phyloP scores from a whole-genome alignment of 2,888 invertebrate species.

The Campoletis raptor region DNA sequence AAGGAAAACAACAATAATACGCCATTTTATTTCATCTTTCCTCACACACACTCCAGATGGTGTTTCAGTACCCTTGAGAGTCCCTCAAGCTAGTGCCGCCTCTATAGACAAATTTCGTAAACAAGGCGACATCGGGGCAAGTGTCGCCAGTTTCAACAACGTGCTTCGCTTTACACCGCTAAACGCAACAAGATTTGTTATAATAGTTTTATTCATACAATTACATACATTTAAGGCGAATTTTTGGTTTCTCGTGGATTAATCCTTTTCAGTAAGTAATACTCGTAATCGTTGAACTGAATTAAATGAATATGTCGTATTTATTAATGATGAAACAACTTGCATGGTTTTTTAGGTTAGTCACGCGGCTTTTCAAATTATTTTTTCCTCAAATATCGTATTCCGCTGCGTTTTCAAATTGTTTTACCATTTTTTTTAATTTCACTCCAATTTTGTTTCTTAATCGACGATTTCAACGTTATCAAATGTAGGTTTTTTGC shows the following conservation, averaged over 20 bases:
- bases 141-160: constrained; percentile 2
- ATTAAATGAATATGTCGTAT: neutral
- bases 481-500: neutral
- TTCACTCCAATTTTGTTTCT: neutral
- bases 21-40: neutral
- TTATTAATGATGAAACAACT: neutral
- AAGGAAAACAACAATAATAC: neutral
- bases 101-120: neutral
- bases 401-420: neutral
- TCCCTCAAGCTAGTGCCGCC: neutral
- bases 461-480: neutral
- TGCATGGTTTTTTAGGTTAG: neutral
- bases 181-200: constrained; percentile 1
- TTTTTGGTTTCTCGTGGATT: neutral
- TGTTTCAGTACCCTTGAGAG: neutral
- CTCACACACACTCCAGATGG: neutral
- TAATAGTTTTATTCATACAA: neutral
- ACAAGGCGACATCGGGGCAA: neutral
- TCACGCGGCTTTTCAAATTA: constrained; percentile 11
- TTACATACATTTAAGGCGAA: neutral
- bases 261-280: neutral
- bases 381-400: neutral
- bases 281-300: neutral
- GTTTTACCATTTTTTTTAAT: neutral
- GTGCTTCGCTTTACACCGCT: constrained; percentile 2